A percentile compares a stretch with the other conserved stretches of the same genome.
phyloP scores from a whole-genome alignment of 2,888 invertebrate species.

The Macrosiphum euphorbiae region DNA sequence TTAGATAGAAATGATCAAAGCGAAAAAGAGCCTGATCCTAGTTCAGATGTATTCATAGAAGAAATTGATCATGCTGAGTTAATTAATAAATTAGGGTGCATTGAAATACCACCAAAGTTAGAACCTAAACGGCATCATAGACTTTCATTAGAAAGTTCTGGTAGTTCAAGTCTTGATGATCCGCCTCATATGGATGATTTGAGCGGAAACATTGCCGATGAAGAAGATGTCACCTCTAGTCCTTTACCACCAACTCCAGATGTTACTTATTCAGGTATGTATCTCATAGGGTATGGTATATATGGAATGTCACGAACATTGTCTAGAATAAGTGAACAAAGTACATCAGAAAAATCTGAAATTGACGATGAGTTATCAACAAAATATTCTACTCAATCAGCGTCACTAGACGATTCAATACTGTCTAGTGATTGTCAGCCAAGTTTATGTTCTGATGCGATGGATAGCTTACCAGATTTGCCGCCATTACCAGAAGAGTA shows the following conservation, averaged over 20 bases:
- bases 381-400: conserved; percentile 86
- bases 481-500: conserved; percentile 62
- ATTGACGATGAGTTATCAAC: conserved; percentile 83
- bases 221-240: conserved; percentile 69
- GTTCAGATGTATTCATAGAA: conserved; percentile 32
- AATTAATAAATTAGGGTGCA: conserved; percentile 53
- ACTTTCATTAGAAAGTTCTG: conserved; percentile 87
- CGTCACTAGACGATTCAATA: conserved; percentile 85
- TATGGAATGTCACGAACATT: conserved; percentile 83
- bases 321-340: conserved; percentile 88
- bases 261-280: conserved; percentile 73
- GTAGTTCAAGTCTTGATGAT: conserved; percentile 88
- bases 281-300: conserved; percentile 73
- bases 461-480: conserved; percentile 70
- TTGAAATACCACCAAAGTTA: conserved; percentile 72
- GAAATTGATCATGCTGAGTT: conserved; percentile 58
- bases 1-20: conserved; percentile 38
- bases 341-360: conserved; percentile 85
- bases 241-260: conserved; percentile 58
- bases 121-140: conserved; percentile 76
- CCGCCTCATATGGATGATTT: conserved; percentile 75
- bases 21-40: conserved; percentile 18
- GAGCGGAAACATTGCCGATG: conserved; percentile 74
- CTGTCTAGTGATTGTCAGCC: conserved; percentile 89
- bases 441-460: conserved; percentile 85